These are phyloP conservation scores for Mythimna lalbum DNA, from an alignment of 2,888 invertebrate genomes.

Conservation along the genomic window DNA sequence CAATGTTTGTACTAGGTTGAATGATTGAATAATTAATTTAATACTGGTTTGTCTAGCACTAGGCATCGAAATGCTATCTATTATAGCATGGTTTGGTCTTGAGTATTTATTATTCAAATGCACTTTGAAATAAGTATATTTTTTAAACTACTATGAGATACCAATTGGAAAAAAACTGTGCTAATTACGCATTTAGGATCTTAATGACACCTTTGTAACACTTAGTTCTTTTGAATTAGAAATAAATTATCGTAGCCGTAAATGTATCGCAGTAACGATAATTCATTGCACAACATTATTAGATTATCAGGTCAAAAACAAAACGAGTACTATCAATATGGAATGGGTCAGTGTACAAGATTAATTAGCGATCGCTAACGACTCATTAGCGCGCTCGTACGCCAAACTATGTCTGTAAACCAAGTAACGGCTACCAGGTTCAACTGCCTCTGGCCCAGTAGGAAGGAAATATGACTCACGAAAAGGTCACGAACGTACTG, in stretches of 20 bases:
- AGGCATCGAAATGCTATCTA: neutral
- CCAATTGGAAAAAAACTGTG: constrained; percentile 1
- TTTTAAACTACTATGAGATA: neutral
- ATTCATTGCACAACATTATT: neutral
- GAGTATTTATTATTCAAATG: neutral
- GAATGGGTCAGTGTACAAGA: constrained; percentile 64
- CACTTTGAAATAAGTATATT: neutral
- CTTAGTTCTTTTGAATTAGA: too few relatives aligned
- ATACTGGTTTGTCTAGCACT: neutral
- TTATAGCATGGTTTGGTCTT: neutral
- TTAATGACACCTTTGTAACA: neutral
- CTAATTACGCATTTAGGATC: neutral
- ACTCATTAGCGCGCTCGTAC: constrained; percentile 70
- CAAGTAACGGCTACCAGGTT: constrained; percentile 71
- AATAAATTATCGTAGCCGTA: too few relatives aligned
- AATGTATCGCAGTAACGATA: neutral
- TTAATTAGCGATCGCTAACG: constrained; percentile 72
- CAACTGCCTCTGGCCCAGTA: constrained; percentile 83
- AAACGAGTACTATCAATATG: constrained; percentile 41
- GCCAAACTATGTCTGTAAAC: constrained; percentile 51
- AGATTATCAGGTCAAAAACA: constrained; percentile 36
- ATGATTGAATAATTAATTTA: neutral
- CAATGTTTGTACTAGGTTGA: constrained; percentile 7
- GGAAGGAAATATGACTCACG: constrained; percentile 78
- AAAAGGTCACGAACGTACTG: constrained; percentile 82